Conservation (phyloP, 2,888 invertebrate species). For the Nemotelus pantherinus region DNA sequence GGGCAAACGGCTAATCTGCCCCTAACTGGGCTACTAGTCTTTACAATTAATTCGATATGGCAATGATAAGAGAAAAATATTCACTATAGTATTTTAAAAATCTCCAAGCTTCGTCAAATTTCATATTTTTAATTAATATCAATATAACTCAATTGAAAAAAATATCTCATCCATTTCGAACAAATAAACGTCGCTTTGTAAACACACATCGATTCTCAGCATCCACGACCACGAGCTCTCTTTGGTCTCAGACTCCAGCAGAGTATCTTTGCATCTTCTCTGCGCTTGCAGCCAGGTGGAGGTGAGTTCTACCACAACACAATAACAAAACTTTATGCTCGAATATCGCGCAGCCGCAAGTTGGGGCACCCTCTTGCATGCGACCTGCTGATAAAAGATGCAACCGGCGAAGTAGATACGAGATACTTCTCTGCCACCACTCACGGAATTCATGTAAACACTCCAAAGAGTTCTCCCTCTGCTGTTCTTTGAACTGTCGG, state of each 20-base stretch:
- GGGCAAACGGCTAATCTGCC: too few relatives aligned
- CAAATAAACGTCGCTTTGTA: not conserved
- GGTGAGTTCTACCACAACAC: conserved; percentile 7
- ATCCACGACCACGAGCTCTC: not conserved
- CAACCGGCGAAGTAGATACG: conserved; percentile 20
- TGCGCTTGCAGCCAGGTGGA: conserved; percentile 18
- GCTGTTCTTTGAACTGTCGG: not conserved
- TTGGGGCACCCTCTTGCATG: conserved; percentile 19
- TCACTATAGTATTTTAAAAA: too few relatives aligned
- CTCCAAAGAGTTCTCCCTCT: conserved; percentile 38
- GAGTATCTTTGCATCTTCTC: conserved; percentile 20
- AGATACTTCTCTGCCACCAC: not conserved
- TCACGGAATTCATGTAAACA: conserved; percentile 29
- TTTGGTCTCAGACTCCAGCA: not conserved
- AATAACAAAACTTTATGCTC: not conserved
- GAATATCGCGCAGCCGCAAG: conserved; percentile 15
- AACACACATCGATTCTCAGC: not conserved
- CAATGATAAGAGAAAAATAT: too few relatives aligned
- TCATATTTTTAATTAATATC: too few relatives aligned
- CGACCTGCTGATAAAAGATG: not conserved
- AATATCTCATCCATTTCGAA: too few relatives aligned
- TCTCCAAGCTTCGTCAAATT: too few relatives aligned
- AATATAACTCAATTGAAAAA: too few relatives aligned
- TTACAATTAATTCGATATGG: too few relatives aligned
- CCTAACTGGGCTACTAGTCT: too few relatives aligned